These are phyloP conservation scores for Miichthys miiuy DNA, from an alignment of 2,797 vertebrate species.

Conservation along the genomic window DNA sequence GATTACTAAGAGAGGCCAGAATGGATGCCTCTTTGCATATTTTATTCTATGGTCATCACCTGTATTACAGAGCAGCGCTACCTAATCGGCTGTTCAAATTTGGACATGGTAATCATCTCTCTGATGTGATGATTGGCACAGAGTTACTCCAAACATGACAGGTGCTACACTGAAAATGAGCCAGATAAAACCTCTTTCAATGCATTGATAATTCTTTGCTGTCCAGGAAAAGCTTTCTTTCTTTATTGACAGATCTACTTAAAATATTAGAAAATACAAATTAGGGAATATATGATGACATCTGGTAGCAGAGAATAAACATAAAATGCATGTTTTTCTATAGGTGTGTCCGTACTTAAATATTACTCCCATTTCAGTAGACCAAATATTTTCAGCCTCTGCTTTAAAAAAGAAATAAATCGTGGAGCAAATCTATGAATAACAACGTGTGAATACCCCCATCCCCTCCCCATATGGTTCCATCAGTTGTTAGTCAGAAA, in stretches of 20 bases:
- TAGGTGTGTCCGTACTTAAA: conserved; percentile 5
- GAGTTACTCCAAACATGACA: conserved; percentile 58
- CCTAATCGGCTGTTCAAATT: conserved; percentile 75
- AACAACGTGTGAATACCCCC: conserved; percentile 46
- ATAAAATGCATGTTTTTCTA: conserved; percentile 38
- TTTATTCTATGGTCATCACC: conserved; percentile 40
- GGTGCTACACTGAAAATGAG: conserved; percentile 33
- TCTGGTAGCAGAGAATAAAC: conserved; percentile 35
- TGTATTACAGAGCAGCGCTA: conserved; percentile 26
- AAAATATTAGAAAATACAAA: conserved; percentile 67
- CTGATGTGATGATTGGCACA: conserved; percentile 70
- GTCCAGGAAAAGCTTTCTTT: conserved; percentile 43
- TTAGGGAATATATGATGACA: conserved; percentile 43
- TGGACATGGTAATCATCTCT: conserved; percentile 67
- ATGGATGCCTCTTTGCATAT: conserved; percentile 22
- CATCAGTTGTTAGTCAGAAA: conserved; percentile 47
- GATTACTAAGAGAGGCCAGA: conserved; percentile 18
- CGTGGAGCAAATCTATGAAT: conserved; percentile 56
- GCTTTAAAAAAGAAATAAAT: conserved; percentile 13
- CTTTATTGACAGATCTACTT: conserved; percentile 50
- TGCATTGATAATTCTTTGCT: conserved; percentile 47
- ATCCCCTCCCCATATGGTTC: conserved; percentile 37
- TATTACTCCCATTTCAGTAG: conserved; percentile 8
- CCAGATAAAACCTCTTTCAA: conserved; percentile 47
- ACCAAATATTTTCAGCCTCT: conserved; percentile 26